phyloP scores from a whole-genome alignment of 2,113 vertebrate genomes.

The Cyanistes caeruleus region DNA sequence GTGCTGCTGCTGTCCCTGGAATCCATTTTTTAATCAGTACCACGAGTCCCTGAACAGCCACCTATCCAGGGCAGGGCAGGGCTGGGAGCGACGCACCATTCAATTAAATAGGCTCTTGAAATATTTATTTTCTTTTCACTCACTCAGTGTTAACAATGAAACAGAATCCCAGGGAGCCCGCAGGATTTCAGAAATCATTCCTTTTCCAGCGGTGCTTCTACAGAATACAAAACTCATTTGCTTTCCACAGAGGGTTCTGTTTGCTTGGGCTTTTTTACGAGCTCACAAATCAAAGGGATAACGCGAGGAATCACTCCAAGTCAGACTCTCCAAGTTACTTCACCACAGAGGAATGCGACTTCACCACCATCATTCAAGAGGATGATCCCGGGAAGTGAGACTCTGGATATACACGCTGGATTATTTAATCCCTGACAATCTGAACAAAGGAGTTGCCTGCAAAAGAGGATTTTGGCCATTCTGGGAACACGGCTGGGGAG shows the following conservation, averaged over 20 bases:
- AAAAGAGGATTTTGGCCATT: background rate
- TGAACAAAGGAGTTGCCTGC: background rate
- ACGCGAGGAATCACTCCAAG: background rate
- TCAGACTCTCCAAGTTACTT: background rate
- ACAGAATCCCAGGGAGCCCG: slow-evolving; percentile 40
- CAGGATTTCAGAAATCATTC: background rate
- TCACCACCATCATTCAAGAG: background rate
- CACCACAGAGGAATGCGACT: background rate
- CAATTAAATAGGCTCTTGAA: slow-evolving; percentile 43
- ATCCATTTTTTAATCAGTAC: background rate
- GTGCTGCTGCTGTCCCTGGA: background rate
- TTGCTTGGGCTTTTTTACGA: background rate
- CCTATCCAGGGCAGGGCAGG: background rate
- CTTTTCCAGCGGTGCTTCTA: background rate
- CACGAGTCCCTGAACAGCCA: background rate
- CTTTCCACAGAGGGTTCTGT: background rate
- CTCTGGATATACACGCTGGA: background rate
- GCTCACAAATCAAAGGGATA: background rate
- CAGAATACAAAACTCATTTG: background rate
- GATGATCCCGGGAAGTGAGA: background rate
- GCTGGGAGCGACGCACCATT: background rate
- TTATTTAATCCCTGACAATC: background rate
- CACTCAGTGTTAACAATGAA: slow-evolving; percentile 47
- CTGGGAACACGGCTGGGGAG: background rate
- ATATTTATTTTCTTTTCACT: slow-evolving; percentile 73